Evolutionary conservation across 2,888 invertebrate species (phyloP).

Genomic region (Imbricaverruca yamaguchii): DNA sequence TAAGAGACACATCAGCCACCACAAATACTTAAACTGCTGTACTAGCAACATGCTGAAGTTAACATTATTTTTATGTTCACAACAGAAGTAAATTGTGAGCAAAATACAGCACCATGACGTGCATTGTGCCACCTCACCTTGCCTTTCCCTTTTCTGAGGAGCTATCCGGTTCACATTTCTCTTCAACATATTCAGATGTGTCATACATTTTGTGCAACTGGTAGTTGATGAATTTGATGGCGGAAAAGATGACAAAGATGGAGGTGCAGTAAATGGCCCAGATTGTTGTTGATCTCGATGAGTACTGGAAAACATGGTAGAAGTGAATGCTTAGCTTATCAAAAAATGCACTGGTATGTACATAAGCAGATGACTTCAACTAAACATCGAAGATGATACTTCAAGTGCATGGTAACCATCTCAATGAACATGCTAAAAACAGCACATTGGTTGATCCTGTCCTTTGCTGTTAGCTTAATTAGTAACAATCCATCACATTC

Average conservation of each 20-base stretch:
- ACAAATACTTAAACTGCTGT: too few species aligned
- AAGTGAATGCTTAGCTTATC: too few species aligned
- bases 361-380: background rate
- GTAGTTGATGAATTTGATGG: slow-evolving; percentile 79
- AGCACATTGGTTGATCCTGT: too few species aligned
- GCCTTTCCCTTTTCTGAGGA: background rate
- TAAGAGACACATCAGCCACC: too few species aligned
- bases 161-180: slow-evolving; percentile 18
- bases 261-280: slow-evolving; percentile 81
- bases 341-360: too few species aligned
- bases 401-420: background rate
- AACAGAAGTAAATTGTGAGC: too few species aligned
- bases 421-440: too few species aligned
- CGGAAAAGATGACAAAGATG: slow-evolving; percentile 68
- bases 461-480: too few species aligned
- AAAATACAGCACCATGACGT: too few species aligned
- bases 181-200: slow-evolving; percentile 57
- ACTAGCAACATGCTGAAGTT: too few species aligned
- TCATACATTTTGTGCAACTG: slow-evolving; percentile 89
- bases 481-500: too few species aligned
- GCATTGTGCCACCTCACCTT: background rate
- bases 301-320: slow-evolving; percentile 58
- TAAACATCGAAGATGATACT: slow-evolving; percentile 17
- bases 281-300: slow-evolving; percentile 62
- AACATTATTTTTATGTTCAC: too few species aligned